A percentile compares a stretch with the other conserved stretches of the same genome.
phyloP scores from a whole-genome alignment of 2,888 invertebrate genomes.

The Seira sanloemensis region DNA sequence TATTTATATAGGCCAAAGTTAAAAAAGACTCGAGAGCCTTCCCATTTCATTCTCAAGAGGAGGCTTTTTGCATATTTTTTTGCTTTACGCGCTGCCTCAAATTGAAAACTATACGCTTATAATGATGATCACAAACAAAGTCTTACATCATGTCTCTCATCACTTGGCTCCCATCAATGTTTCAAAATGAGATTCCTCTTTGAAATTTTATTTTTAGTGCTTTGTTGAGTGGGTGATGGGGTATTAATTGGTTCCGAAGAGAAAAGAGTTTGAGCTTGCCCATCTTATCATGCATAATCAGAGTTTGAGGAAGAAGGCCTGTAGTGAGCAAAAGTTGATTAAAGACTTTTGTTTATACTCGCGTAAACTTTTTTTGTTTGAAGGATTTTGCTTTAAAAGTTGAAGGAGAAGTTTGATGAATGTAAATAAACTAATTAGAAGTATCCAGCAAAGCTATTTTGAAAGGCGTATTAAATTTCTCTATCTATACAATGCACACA shows the following conservation, averaged over 20 bases:
- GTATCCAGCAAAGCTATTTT: too few relatives aligned
- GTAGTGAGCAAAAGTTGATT: background rate
- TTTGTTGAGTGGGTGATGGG: background rate
- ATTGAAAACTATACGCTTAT: too few relatives aligned
- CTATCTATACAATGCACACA: too few relatives aligned
- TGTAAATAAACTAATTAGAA: slow-evolving; percentile 4
- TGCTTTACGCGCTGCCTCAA: too few relatives aligned
- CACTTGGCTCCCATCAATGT: background rate
- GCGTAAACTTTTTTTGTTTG: background rate
- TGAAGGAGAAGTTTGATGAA: background rate
- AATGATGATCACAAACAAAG: too few relatives aligned
- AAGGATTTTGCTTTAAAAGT: background rate
- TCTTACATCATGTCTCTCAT: slow-evolving; percentile 8
- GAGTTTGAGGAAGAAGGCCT: background rate
- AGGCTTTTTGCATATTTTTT: too few relatives aligned
- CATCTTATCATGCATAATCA: background rate
- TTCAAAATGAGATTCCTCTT: background rate
- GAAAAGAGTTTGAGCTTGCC: background rate
- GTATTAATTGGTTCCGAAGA: slow-evolving; percentile 2
- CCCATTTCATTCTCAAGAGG: too few relatives aligned
- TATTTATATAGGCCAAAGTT: background rate
- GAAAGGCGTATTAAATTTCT: background rate
- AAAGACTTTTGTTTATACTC: background rate
- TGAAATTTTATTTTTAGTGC: background rate
- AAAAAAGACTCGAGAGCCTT: background rate